Base-by-base conservation (phyloP, 2,113 vertebrate species). In the Potamarius usumacintae region DNA sequence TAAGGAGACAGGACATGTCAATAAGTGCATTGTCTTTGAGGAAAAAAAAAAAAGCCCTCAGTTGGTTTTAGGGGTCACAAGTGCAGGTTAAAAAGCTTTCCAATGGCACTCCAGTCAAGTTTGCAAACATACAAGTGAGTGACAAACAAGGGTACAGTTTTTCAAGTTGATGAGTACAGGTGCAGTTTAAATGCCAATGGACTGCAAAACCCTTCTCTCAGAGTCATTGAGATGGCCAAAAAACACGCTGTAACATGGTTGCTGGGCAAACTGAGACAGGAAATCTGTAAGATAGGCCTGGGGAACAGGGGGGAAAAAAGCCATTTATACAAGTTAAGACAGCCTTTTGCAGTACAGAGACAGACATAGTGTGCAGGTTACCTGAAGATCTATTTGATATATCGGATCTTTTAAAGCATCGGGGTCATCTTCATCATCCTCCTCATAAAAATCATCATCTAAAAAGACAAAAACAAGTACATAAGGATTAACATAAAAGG, bases 401-500 rank as follows among this genome's bases (percentile, higher is more conserved):
- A 99, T 96, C 65, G 98, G 98, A 91, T 99, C 98, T 94, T 98
- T 99, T 92, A 99, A 94, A 55, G 97, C 97, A 91, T 99, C 98
- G 10, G 97, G 97, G 93, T 99, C 98, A 0, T 99, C 98, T 63
- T 99, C 98, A 86, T 99, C 97, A 87, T 99, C 98, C 74, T 99
- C 98, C 91, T 99, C 98, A 84, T 99, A 99, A 93, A 97, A 99
- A 94, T 99, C 98, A 25, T 99, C 98, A 94, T 99, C 98, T 99
- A 82, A 12, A 58, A 27, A 9, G 84, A 83, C 48, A 87, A 85
- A 30, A 67, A 5, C n/a, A 42, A 5, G n/a, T 60, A 55, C 34
- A 48, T 63, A n/a, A 0, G 30, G 27, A 81, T 34, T 0, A 4
- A 65, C 42, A 82, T 5, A 42, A 34, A 60, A 57, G 6, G 6